Percentiles rank a stretch among this genome's conserved stretches.
phyloP scores from a whole-genome alignment of 2,888 invertebrate genomes.

The Scaptomyza reducta region DNA sequence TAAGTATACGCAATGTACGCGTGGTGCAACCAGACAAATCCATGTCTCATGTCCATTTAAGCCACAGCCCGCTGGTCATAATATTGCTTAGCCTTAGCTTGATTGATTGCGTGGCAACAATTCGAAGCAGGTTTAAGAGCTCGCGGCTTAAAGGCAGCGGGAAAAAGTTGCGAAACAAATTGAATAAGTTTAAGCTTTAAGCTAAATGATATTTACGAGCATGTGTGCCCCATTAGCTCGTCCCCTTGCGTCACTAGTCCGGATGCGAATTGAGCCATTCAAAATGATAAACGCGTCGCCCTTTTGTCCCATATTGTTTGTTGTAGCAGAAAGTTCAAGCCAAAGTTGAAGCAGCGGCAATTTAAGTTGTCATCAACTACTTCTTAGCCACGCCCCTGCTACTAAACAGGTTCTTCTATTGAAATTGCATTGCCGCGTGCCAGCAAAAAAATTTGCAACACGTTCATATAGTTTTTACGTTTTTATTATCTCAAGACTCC shows the following conservation, averaged over 20 bases:
- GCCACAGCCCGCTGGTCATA: constrained; percentile 47
- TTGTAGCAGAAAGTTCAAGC: not conserved
- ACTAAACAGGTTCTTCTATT: not conserved
- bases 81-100: constrained; percentile 37
- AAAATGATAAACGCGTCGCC: constrained; percentile 61
- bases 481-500: constrained; percentile 24
- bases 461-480: constrained; percentile 41
- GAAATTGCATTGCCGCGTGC: constrained; percentile 11
- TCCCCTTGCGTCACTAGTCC: constrained; percentile 30
- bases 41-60: constrained; percentile 18
- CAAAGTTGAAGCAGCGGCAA: not conserved
- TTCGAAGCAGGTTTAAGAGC: constrained; percentile 35
- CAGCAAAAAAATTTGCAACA: constrained; percentile 34
- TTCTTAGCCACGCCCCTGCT: not conserved
- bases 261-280: constrained; percentile 55
- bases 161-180: constrained; percentile 34
- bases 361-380: constrained; percentile 23
- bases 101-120: constrained; percentile 66
- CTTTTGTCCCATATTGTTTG: not conserved
- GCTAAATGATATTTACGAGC: constrained; percentile 57
- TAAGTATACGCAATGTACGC: constrained; percentile 40
- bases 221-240: constrained; percentile 4
- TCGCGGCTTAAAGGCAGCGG: constrained; percentile 40
- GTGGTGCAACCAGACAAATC: constrained; percentile 24
- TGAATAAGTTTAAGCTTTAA: constrained; percentile 64